Percentiles rank a stretch among this genome's conserved stretches.
phyloP scores from a whole-genome alignment of 2,797 vertebrate genomes.

The Orestias chungarensis region DNA sequence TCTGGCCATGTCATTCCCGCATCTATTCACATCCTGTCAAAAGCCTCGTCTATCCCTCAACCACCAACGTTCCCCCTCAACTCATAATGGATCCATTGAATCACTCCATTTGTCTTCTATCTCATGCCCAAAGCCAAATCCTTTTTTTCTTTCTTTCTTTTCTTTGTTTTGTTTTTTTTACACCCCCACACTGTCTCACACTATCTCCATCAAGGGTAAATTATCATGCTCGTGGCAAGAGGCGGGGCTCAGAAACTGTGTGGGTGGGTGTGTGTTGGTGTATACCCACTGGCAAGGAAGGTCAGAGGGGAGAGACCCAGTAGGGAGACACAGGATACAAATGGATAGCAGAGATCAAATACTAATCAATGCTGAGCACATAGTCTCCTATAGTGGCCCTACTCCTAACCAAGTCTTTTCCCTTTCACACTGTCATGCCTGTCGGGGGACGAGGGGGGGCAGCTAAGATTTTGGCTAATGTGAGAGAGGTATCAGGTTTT shows the following conservation, averaged over 20 bases:
- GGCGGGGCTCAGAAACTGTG: not conserved
- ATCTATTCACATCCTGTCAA: conserved; percentile 69
- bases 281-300: conserved; percentile 61
- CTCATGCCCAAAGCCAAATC: conserved; percentile 71
- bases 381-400: conserved; percentile 39
- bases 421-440: conserved; percentile 56
- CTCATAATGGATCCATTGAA: conserved; percentile 72
- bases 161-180: conserved; percentile 21
- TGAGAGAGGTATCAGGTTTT: conserved; percentile 54
- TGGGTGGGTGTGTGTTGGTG: not conserved
- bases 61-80: conserved; percentile 33
- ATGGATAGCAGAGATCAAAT: conserved; percentile 76
- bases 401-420: conserved; percentile 59
- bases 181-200: conserved; percentile 55
- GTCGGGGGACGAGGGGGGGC: not conserved
- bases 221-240: conserved; percentile 49
- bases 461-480: not conserved
- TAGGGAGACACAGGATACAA: conserved; percentile 58
- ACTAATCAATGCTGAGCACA: conserved; percentile 72
- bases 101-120: conserved; percentile 72
- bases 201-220: conserved; percentile 61
- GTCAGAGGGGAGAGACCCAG: conserved; percentile 64
- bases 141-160: conserved; percentile 33
- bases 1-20: conserved; percentile 56
- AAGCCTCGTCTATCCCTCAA: conserved; percentile 59